Evolutionary conservation across 1,140 invertebrate species (phyloP), one percentile per base, ranked within the genome.

Genomic region (Bombus soroeensis): DNA sequence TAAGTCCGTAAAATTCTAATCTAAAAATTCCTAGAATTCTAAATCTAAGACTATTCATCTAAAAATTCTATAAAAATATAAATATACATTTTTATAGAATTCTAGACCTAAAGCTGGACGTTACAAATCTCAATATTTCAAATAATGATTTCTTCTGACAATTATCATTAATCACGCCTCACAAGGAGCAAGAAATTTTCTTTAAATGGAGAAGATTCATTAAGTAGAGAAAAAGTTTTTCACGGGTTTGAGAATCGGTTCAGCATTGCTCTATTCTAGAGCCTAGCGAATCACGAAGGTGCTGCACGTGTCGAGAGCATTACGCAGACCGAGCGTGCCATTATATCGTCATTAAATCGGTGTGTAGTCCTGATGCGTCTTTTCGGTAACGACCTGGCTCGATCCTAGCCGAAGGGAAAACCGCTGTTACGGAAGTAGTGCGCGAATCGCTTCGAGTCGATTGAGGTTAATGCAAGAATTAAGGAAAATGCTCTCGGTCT

Each of bases 401-500:
- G 88, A 78, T 81, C 59, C 70, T 87, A 76, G 70, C 80, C 80
- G 57, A 34, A 62, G 89, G 77, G 82, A 88, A 86, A 90, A 92
- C 64, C 66, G 71, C 83, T 70, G 41, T 43, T 86, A 68, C 78
- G 81, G 87, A 91, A 87, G 86, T 72, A 34, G 75, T 39, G 72
- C 87, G 64, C 77, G 83, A 87, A 88, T 88, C 87, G 91, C 91
- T 91, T 41, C 83, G 86, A 57, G 89, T 93, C 92, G 88, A 93
- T 91, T 90, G 89, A 93, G 92, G 92, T 88, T 75, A 90, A 83
- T 81, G 77, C n/a, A n/a, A 22, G 59, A 68, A 84, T 73, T 43
- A 84, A 72, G 75, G 76, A 70, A 79, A 79, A 79, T 59, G 81
- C 53, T 41, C 28, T 64, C 34, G 78, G 62, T 66, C n/a, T 41